Evolutionary conservation across 1,140 invertebrate genomes (phyloP).

Genomic region (Bombyx mandarina): DNA sequence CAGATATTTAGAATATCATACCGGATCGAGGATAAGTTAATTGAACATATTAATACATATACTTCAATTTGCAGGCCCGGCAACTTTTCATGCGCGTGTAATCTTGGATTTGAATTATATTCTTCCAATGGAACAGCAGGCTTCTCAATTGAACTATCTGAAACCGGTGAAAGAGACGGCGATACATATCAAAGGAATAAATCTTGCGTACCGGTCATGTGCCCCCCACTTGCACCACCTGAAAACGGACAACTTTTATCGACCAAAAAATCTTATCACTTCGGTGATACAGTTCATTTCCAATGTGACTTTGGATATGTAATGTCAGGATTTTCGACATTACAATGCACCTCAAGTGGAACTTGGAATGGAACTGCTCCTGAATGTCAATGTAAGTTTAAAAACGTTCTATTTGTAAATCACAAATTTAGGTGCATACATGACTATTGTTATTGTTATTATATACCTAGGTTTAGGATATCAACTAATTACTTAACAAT

Average conservation of each 20-base stretch:
- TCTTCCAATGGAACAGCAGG: constrained; percentile 91
- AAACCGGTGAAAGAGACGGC: constrained; percentile 89
- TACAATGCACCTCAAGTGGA: constrained; percentile 91
- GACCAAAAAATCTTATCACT: constrained; percentile 87
- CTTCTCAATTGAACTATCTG: constrained; percentile 84
- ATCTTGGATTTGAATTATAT: constrained; percentile 94
- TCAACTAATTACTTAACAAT: constrained; percentile 17
- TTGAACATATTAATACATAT: constrained; percentile 3
- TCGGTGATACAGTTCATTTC: constrained; percentile 91
- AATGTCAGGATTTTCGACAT: constrained; percentile 85
- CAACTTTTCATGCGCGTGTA: constrained; percentile 89
- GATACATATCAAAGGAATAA: constrained; percentile 94
- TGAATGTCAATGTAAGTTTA: constrained; percentile 88
- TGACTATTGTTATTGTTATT: background rate
- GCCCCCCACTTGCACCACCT: constrained; percentile 82
- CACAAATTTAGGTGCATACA: background rate
- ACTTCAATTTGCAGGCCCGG: constrained; percentile 75
- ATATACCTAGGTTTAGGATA: background rate
- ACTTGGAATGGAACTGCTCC: constrained; percentile 95
- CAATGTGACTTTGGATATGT: constrained; percentile 97
- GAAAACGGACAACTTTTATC: constrained; percentile 92
- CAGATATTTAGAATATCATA: background rate
- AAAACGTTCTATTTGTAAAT: constrained; percentile 1
- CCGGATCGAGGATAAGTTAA: background rate
- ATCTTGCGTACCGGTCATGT: constrained; percentile 95